Percentiles rank a stretch among this genome's conserved stretches.
These are phyloP conservation scores for Potorous gilbertii DNA, from an alignment of 2,797 vertebrate species.

Conservation along the genomic window DNA sequence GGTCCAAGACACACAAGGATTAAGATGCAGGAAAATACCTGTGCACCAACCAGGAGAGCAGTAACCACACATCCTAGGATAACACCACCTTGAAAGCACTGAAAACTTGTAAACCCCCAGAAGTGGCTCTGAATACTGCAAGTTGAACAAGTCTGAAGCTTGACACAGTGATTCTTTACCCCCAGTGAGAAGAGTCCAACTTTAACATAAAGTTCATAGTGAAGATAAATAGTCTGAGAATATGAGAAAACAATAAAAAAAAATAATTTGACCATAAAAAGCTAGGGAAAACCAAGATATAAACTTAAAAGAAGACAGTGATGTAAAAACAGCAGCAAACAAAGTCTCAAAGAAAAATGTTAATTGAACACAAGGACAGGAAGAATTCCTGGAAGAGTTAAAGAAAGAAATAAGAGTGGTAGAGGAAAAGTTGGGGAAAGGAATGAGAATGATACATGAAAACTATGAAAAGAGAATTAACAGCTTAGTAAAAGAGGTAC, in stretches of 20 bases:
- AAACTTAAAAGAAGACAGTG: neutral
- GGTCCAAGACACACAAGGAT: neutral
- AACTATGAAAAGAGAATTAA: neutral
- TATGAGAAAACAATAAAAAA: neutral
- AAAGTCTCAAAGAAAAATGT: neutral
- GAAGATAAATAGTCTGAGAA: neutral
- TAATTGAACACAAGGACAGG: neutral
- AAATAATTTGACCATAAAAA: neutral
- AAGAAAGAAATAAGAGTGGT: neutral
- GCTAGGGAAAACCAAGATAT: neutral
- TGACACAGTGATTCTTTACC: neutral
- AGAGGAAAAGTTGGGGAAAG: neutral
- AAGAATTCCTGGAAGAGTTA: neutral
- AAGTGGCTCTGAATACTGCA: neutral
- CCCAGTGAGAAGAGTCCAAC: neutral
- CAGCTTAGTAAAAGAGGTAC: neutral
- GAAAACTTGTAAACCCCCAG: neutral
- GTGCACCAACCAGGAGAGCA: neutral
- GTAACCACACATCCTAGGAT: neutral
- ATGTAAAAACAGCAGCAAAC: neutral
- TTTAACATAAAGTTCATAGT: neutral
- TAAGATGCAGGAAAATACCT: neutral
- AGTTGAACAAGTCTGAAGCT: neutral
- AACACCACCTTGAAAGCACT: neutral
- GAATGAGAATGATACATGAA: neutral